These are phyloP conservation scores for Uropsilus gracilis DNA, from an alignment of 2,113 vertebrate genomes.

Conservation along the genomic window DNA sequence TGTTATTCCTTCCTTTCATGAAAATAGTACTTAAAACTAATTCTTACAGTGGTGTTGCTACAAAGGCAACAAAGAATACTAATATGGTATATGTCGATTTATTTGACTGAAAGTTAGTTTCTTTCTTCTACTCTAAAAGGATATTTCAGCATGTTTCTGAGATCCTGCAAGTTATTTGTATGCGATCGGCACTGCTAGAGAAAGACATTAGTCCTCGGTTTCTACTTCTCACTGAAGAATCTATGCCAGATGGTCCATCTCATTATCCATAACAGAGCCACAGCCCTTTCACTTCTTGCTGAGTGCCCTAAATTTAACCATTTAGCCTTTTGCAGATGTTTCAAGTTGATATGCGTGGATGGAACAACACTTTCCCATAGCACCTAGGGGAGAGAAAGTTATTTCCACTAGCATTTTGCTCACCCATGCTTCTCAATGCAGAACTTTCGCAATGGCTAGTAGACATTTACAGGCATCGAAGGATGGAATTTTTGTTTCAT, in stretches of 20 bases:
- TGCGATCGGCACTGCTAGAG: neutral
- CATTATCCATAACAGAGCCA: neutral
- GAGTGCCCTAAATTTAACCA: neutral
- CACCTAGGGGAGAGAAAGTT: neutral
- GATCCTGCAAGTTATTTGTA: neutral
- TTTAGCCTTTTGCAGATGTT: neutral
- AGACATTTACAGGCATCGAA: neutral
- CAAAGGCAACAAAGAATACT: neutral
- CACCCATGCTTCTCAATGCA: neutral
- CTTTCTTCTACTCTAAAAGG: neutral
- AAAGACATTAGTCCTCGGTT: neutral
- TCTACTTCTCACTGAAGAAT: neutral
- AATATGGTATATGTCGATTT: neutral
- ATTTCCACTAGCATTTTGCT: neutral
- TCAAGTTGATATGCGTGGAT: neutral
- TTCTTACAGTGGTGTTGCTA: neutral
- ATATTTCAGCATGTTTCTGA: neutral
- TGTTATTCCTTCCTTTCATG: neutral
- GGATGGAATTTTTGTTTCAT: neutral
- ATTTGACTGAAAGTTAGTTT: neutral
- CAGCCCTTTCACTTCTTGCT: neutral
- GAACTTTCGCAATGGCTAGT: neutral
- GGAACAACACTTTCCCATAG: neutral
- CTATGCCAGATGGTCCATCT: neutral
- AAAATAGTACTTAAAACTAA: neutral